Conservation (phyloP, 2,113 vertebrate species). For the Mustelus asterias region DNA sequence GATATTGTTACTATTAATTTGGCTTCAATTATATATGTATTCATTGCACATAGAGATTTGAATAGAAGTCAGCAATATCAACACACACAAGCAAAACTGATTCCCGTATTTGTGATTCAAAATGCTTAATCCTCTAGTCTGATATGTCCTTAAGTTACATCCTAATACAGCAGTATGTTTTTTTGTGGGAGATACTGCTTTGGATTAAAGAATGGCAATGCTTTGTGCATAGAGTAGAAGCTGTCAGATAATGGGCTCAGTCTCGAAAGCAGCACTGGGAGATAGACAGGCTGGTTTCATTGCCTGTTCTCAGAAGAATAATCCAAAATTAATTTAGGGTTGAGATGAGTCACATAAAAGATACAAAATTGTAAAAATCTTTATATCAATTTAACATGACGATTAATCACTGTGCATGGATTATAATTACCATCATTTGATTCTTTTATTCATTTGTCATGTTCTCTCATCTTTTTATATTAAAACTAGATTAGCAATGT, state of each 20-base stretch:
- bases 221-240: neutral
- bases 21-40: neutral
- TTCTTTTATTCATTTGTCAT: neutral
- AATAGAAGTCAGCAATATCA: neutral
- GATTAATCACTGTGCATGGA: neutral
- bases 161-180: neutral
- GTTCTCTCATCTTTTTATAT: neutral
- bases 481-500: neutral
- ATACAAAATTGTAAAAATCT: neutral
- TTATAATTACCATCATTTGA: neutral
- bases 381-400: neutral
- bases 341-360: neutral
- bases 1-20: neutral
- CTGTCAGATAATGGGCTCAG: neutral
- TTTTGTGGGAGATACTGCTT: neutral
- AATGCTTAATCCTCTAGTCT: neutral
- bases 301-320: neutral
- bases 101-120: neutral
- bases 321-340: neutral
- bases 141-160: neutral
- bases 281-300: neutral
- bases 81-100: neutral
- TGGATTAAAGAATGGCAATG: neutral
- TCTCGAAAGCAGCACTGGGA: neutral
- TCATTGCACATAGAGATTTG: neutral